Percentiles rank a stretch among this genome's conserved stretches.
phyloP scores from a whole-genome alignment of 23 tunicate genomes.

The Styela plicata region DNA sequence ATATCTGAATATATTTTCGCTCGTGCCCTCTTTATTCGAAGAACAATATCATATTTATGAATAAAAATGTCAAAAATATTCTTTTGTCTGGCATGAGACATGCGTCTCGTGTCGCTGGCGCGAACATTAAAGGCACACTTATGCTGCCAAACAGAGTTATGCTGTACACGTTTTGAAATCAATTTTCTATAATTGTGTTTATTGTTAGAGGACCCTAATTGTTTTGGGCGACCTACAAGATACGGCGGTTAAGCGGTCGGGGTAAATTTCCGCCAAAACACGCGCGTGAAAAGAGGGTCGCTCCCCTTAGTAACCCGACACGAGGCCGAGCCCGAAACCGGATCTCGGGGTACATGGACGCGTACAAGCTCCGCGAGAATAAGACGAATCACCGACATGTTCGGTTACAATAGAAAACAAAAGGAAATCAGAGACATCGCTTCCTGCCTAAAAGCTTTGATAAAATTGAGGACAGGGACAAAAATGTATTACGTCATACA shows the following conservation, averaged over 20 bases:
- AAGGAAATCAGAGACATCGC: neutral
- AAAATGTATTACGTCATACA: neutral
- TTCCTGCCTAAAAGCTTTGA: neutral
- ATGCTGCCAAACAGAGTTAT: neutral
- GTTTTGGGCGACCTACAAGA: neutral
- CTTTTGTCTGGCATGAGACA: neutral
- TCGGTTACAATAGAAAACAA: neutral
- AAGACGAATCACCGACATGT: neutral
- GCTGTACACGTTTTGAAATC: neutral
- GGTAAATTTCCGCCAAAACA: neutral
- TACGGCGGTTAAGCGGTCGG: neutral
- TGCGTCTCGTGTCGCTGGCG: neutral
- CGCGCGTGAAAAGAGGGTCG: neutral
- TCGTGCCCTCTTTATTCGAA: neutral
- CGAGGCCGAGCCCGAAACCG: slow-evolving; percentile 1
- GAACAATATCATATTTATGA: neutral
- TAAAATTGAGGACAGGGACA: neutral
- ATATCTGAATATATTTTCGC: neutral
- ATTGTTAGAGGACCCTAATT: neutral
- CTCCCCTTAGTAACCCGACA: neutral
- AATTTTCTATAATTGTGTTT: neutral
- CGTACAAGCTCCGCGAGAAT: neutral
- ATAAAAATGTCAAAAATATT: neutral
- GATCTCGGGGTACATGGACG: neutral
- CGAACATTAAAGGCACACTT: neutral